Conservation (phyloP, 2,797 vertebrate genomes). For the Lophotriccus pileatus region DNA sequence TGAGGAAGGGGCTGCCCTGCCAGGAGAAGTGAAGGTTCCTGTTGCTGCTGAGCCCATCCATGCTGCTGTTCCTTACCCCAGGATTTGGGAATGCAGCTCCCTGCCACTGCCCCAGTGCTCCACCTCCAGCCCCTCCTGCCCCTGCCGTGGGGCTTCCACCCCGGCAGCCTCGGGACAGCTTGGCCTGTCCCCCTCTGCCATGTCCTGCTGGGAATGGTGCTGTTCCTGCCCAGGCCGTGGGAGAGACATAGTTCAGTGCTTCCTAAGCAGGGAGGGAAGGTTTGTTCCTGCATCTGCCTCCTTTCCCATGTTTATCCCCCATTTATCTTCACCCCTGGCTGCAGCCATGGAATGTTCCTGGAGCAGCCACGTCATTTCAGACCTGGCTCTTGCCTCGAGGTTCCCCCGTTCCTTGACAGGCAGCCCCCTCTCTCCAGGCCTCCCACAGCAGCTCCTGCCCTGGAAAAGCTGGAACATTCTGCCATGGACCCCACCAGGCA, state of each 20-base stretch:
- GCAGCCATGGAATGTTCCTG: background rate
- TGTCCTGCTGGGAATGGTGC: background rate
- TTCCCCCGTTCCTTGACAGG: fast-evolving
- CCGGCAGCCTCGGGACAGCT: background rate
- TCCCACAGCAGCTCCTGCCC: background rate
- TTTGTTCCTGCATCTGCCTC: background rate
- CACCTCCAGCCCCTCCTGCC: background rate
- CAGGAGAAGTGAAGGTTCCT: background rate
- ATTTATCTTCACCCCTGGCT: background rate
- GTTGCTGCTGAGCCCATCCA: background rate
- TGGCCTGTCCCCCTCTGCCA: background rate
- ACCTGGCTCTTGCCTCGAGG: background rate
- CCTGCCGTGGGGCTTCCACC: background rate
- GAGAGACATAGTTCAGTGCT: background rate
- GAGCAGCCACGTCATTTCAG: background rate
- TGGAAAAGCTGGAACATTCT: fast-evolving
- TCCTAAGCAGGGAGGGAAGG: background rate
- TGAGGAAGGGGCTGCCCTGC: background rate
- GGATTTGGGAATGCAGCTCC: background rate
- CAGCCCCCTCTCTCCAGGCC: background rate
- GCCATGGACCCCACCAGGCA: fast-evolving
- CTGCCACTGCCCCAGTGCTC: background rate
- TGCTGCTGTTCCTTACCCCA: background rate
- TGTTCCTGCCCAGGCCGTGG: background rate
- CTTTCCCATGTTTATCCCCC: background rate